Percentiles rank a stretch among this genome's conserved stretches.
Conservation (phyloP, 2,113 vertebrate genomes). For the Microcebus murinus region DNA sequence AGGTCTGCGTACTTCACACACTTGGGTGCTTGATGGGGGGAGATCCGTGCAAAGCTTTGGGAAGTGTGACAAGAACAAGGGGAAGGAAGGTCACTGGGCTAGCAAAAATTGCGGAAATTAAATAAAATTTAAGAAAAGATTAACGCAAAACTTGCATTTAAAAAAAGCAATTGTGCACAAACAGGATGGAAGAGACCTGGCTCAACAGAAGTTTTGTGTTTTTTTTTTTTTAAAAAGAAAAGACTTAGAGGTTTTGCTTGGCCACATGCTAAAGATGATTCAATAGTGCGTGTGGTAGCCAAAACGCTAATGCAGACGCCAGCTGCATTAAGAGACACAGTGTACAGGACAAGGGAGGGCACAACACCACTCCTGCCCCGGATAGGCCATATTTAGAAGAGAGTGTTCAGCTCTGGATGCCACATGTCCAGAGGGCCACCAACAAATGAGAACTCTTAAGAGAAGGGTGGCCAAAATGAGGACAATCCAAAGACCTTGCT, state of each 20-base stretch:
- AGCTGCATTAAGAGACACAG: neutral
- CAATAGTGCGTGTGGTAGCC: conserved; percentile 7
- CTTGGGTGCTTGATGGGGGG: neutral
- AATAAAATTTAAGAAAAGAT: neutral
- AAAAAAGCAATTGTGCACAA: conserved; percentile 19
- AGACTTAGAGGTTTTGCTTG: conserved; percentile 46
- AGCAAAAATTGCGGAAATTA: conserved; percentile 5
- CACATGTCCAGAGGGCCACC: neutral
- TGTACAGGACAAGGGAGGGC: neutral
- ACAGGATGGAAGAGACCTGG: conserved; percentile 6
- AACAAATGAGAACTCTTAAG: neutral
- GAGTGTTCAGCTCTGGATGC: neutral
- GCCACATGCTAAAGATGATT: conserved; percentile 57
- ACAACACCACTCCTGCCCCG: neutral
- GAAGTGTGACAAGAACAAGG: neutral
- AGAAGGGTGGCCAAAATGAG: neutral
- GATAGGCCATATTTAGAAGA: neutral
- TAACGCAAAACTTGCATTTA: neutral
- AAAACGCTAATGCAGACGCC: conserved; percentile 40
- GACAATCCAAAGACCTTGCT: neutral
- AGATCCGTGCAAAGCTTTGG: neutral
- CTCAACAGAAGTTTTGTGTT: conserved; percentile 37
- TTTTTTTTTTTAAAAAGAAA: neutral
- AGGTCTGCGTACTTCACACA: neutral
- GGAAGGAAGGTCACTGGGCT: neutral